Evolutionary conservation across 1,140 invertebrate genomes (phyloP), one percentile per base, ranked within the genome.

Genomic region (Drosophila paulistorum): DNA sequence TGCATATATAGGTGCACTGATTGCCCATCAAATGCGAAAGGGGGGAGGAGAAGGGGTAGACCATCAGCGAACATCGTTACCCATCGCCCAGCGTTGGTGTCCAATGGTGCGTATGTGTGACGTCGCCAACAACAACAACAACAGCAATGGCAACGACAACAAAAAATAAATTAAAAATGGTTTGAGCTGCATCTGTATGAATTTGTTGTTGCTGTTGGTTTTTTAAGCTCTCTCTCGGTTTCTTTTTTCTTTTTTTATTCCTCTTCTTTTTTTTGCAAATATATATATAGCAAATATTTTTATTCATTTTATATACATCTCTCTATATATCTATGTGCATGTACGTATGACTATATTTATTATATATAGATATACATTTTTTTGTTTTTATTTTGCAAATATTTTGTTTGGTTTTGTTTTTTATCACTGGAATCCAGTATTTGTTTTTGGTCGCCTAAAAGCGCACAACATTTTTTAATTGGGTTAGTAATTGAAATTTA

Each of bases 401-500:
- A 77, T 80, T 83, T 89, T 83, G 87, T 72, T 78, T 13, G 33
- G 77, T 62, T 71, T 71, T 66, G 37, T 68, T 41, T 64, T 71
- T 35, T 60, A 13, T 39, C 10, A 13, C 37, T 39, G 37, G 33
- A 41, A 20, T 67, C 59, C 77, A 68, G 54, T 57, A 65, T 71
- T 78, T 65, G 45, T 14, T 77, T 84, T 71, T 82, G 83, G 69
- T 71, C 78, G 65, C 84, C 84, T 90, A 89, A 89, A 85, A 89
- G 84, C 77, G 80, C 74, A 78, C 80, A 89, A 76, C 84, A 84
- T 85, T 89, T 89, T 89, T 89, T 89, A 89, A 89, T 89, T 89
- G 84, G 84, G 84, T 89, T 89, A 89, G 84, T 90, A 89, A 89
- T 89, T 89, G 84, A 89, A 89, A 89, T 89, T 90, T 89, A 89